phyloP scores from a whole-genome alignment of 2,888 invertebrate genomes.

The Lampropteryx suffumata region DNA sequence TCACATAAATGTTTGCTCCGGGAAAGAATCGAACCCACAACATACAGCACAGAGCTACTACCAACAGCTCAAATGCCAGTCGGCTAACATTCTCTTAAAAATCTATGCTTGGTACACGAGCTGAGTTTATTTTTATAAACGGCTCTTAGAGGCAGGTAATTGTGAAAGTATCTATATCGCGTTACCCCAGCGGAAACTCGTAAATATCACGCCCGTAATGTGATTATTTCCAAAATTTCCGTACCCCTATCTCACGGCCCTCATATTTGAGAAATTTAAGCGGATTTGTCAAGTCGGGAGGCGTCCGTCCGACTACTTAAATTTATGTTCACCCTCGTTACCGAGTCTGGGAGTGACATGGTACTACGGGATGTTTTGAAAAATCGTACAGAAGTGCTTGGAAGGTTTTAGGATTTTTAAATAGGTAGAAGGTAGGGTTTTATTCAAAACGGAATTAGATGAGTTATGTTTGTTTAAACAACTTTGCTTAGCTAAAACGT shows the following conservation, averaged over 20 bases:
- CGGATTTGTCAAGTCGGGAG: constrained; percentile 63
- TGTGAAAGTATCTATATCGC: not conserved
- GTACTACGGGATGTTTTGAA: constrained; percentile 39
- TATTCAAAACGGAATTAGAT: too few species aligned
- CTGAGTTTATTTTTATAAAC: too few species aligned
- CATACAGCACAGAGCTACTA: too few species aligned
- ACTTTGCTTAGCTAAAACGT: too few species aligned
- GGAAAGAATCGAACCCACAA: too few species aligned
- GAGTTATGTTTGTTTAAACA: too few species aligned
- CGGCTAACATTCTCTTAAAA: too few species aligned
- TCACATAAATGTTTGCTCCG: too few species aligned
- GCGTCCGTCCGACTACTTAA: constrained; percentile 55
- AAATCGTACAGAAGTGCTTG: constrained; percentile 34
- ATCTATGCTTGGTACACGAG: too few species aligned
- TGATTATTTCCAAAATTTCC: constrained; percentile 56
- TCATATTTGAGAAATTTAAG: constrained; percentile 64
- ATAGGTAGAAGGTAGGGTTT: too few species aligned
- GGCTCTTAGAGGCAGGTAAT: too few species aligned
- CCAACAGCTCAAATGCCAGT: too few species aligned
- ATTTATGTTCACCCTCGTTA: constrained; percentile 65
- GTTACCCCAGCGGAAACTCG: constrained; percentile 3
- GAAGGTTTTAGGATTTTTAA: constrained; percentile 22
- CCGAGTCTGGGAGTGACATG: constrained; percentile 57
- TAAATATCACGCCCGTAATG: constrained; percentile 39
- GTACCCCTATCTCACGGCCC: constrained; percentile 44